A percentile compares a stretch with the other conserved stretches of the same genome.
Evolutionary conservation across 2,888 invertebrate species (phyloP).

Genomic region (Pammene fasciana): DNA sequence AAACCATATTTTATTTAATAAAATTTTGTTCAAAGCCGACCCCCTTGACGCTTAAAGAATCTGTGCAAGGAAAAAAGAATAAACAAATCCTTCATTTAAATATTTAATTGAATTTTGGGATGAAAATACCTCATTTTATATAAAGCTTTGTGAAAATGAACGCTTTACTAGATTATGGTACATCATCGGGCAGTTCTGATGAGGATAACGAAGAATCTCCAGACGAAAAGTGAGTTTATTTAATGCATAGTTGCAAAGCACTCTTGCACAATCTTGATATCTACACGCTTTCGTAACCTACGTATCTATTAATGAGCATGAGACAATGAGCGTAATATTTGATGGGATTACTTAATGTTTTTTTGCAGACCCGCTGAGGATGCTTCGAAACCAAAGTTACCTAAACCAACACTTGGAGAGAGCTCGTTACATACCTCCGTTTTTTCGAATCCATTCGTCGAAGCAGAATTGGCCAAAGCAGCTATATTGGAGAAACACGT

Average conservation of each 20-base stretch:
- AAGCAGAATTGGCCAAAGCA: slow-evolving; percentile 93
- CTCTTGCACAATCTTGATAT: slow-evolving; percentile 14
- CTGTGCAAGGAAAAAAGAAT: slow-evolving; percentile 7
- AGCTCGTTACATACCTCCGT: slow-evolving; percentile 87
- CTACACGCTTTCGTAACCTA: slow-evolving; percentile 13
- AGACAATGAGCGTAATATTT: background rate
- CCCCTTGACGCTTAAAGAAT: slow-evolving; percentile 11
- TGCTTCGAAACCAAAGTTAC: slow-evolving; percentile 71
- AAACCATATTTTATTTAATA: background rate
- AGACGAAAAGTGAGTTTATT: slow-evolving; percentile 63
- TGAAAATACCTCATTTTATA: background rate
- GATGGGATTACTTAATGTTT: background rate
- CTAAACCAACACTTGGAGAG: slow-evolving; percentile 85
- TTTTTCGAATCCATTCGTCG: slow-evolving; percentile 93
- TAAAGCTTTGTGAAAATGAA: slow-evolving; percentile 71
- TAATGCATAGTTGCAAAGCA: background rate
- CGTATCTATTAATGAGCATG: background rate
- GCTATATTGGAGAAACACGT: slow-evolving; percentile 95
- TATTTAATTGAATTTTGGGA: slow-evolving; percentile 3
- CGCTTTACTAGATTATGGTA: slow-evolving; percentile 87
- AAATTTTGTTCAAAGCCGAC: background rate
- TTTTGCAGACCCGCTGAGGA: slow-evolving; percentile 36
- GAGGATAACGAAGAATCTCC: slow-evolving; percentile 64
- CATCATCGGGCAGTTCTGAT: slow-evolving; percentile 77
- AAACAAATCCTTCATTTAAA: background rate